These are phyloP conservation scores for Tenrec ecaudatus DNA, from an alignment of 2,113 vertebrate species.

Conservation along the genomic window DNA sequence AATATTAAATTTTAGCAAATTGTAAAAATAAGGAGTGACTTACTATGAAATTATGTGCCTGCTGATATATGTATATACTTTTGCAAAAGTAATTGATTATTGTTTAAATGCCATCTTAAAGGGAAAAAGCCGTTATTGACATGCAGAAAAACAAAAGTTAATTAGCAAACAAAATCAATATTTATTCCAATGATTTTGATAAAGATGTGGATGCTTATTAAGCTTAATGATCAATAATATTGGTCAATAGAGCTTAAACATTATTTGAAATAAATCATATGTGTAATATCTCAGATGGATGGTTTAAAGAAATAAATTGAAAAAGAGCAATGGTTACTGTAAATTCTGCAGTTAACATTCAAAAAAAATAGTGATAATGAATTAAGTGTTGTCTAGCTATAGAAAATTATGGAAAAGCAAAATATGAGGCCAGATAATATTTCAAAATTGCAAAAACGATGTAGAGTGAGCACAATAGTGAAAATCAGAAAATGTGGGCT, in stretches of 20 bases:
- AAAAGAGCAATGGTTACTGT: not conserved
- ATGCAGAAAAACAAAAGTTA: not conserved
- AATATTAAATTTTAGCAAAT: not conserved
- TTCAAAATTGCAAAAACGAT: not conserved
- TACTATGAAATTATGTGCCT: not conserved
- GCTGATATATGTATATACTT: not conserved
- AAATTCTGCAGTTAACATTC: not conserved
- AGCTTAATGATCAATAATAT: not conserved
- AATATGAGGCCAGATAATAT: not conserved
- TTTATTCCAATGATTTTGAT: not conserved
- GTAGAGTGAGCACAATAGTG: not conserved
- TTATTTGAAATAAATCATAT: not conserved
- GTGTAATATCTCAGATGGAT: not conserved
- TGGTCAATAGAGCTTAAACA: not conserved
- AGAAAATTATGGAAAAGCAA: not conserved
- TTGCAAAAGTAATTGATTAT: slow-evolving; percentile 1
- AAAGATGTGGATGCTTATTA: not conserved
- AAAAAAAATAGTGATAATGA: not conserved
- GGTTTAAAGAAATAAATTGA: not conserved
- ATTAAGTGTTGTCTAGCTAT: not conserved
- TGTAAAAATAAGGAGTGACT: not conserved
- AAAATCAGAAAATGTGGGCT: not conserved
- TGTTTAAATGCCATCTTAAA: not conserved
- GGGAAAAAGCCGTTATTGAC: not conserved
- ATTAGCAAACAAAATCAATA: not conserved